Conservation (phyloP, 2,113 vertebrate genomes). For the Sprattus sprattus region DNA sequence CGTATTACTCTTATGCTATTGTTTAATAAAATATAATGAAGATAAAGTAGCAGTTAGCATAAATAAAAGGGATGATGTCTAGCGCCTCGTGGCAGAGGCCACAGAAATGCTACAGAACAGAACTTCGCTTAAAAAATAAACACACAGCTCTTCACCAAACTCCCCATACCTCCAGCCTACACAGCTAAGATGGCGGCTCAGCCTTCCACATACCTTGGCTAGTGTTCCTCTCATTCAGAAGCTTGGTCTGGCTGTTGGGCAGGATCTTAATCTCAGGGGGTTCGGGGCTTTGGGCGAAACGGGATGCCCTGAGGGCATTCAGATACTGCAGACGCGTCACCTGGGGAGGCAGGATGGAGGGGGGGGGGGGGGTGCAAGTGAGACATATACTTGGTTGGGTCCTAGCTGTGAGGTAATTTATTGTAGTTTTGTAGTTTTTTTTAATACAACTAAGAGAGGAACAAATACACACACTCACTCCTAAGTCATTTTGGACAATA, state of each 20-base stretch:
- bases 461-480: too few relatives aligned
- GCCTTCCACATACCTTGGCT: constrained; percentile 58
- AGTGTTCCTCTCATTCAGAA: constrained; percentile 75
- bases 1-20: not conserved
- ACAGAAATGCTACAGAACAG: not conserved
- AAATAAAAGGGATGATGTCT: not conserved
- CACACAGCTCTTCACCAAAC: too few relatives aligned
- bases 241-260: constrained; percentile 84
- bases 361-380: too few relatives aligned
- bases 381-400: too few relatives aligned
- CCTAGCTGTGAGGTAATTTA: too few relatives aligned
- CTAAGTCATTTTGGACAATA: not conserved
- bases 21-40: not conserved
- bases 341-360: constrained; percentile 54
- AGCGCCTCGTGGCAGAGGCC: not conserved
- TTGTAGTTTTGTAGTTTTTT: too few relatives aligned
- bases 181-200: too few relatives aligned
- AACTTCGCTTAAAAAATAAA: not conserved
- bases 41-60: not conserved
- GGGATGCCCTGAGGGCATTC: constrained; percentile 83
- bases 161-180: too few relatives aligned
- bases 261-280: constrained; percentile 75
- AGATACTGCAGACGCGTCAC: constrained; percentile 86
- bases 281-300: constrained; percentile 75
- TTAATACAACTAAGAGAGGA: too few relatives aligned